phyloP scores from a whole-genome alignment of 2,797 vertebrate genomes.

The Cuniculus paca region DNA sequence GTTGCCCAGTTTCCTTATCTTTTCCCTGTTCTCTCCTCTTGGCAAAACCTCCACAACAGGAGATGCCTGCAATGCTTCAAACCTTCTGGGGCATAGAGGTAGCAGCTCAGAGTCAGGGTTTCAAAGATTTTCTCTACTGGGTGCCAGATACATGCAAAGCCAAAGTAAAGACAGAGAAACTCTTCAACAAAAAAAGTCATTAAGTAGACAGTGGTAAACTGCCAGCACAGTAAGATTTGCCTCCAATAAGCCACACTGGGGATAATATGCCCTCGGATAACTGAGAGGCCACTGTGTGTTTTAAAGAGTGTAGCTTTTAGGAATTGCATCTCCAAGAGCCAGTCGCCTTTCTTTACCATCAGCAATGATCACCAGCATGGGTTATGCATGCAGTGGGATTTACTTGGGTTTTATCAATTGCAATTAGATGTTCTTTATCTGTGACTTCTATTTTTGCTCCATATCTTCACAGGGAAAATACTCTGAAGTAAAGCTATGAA shows the following conservation, averaged over 20 bases:
- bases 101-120: constrained; percentile 54
- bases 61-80: constrained; percentile 63
- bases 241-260: constrained; percentile 50
- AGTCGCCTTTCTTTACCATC: constrained; percentile 54
- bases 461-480: constrained; percentile 64
- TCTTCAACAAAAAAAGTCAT: constrained; percentile 76
- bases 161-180: constrained; percentile 69
- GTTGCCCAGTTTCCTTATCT: constrained; percentile 39
- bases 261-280: constrained; percentile 68
- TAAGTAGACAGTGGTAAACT: constrained; percentile 69
- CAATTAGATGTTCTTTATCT: constrained; percentile 80
- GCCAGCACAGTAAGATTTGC: constrained; percentile 64
- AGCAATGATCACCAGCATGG: constrained; percentile 62
- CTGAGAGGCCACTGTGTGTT: constrained; percentile 46
- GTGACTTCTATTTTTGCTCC: constrained; percentile 76
- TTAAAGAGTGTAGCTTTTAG: constrained; percentile 59
- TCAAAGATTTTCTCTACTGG: constrained; percentile 68
- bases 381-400: constrained; percentile 61
- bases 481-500: constrained; percentile 69
- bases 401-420: constrained; percentile 76
- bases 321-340: not conserved
- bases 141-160: constrained; percentile 43
- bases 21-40: constrained; percentile 57
- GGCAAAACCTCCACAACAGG: constrained; percentile 48
- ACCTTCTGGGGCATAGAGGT: constrained; percentile 50